Percentiles rank a stretch among this genome's conserved stretches.
Conservation (phyloP, 64 coral and sea anemone genomes). For the Pocillopora damicornis region DNA sequence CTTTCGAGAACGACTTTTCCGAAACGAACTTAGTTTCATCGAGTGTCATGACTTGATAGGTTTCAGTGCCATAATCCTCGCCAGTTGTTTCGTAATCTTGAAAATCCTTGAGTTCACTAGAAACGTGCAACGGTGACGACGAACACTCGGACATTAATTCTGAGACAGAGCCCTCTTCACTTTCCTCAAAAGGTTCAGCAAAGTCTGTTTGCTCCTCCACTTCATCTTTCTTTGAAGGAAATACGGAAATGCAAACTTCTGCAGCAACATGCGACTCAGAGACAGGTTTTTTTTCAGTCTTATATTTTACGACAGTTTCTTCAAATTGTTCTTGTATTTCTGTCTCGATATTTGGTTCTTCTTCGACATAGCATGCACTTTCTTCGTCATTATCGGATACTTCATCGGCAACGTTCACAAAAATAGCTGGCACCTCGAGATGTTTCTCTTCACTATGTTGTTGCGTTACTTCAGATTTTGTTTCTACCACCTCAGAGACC, state of each 20-base stretch:
- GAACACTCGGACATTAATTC: slow-evolving; percentile 21
- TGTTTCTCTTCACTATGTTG: neutral
- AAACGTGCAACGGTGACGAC: slow-evolving; percentile 21
- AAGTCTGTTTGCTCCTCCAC: neutral
- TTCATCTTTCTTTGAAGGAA: neutral
- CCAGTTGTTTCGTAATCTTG: slow-evolving; percentile 29
- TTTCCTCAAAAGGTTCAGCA: slow-evolving; percentile 38
- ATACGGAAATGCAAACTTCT: neutral
- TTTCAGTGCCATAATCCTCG: slow-evolving; percentile 1
- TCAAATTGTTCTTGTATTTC: neutral
- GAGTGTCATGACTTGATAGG: neutral
- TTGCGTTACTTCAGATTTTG: neutral
- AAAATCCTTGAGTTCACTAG: slow-evolving; percentile 20
- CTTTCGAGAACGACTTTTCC: slow-evolving; percentile 9
- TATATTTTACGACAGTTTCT: neutral
- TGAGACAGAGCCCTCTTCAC: slow-evolving; percentile 3
- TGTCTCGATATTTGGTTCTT: neutral
- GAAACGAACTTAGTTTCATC: slow-evolving; percentile 9
- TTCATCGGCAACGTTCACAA: slow-evolving; percentile 13
- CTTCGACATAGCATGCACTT: neutral
- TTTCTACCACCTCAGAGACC: neutral
- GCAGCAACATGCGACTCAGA: slow-evolving; percentile 5
- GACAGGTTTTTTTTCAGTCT: neutral
- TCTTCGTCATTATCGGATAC: slow-evolving; percentile 1
- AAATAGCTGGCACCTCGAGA: neutral